These are phyloP conservation scores for Oligia fasciuncula DNA, from an alignment of 2,888 invertebrate species.

Conservation along the genomic window DNA sequence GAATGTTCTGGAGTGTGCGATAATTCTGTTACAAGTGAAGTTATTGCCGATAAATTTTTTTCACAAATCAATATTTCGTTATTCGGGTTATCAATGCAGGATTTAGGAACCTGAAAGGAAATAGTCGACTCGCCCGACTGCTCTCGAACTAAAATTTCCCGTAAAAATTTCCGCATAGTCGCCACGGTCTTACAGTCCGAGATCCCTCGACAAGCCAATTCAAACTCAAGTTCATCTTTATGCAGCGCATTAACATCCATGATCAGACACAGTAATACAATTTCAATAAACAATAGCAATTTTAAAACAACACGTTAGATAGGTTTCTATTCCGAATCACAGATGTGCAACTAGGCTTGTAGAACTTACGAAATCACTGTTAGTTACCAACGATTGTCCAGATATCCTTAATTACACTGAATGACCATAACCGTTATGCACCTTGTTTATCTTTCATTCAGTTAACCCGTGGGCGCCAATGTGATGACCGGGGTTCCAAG, in stretches of 20 bases:
- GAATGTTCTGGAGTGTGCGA: conserved; percentile 7
- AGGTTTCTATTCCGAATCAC: too few relatives aligned
- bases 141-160: conserved; percentile 16
- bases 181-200: conserved; percentile 13
- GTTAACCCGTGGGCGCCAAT: conserved; percentile 16
- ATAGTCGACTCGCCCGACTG: conserved; percentile 8
- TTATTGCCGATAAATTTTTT: conserved; percentile 3
- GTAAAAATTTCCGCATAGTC: conserved; percentile 15
- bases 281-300: background rate
- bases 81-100: conserved; percentile 6
- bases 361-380: background rate
- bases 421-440: background rate
- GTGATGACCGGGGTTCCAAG: background rate
- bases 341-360: background rate
- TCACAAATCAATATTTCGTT: conserved; percentile 12
- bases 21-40: conserved; percentile 8
- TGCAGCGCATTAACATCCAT: conserved; percentile 19
- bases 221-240: conserved; percentile 12
- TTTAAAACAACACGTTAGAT: background rate
- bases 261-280: background rate
- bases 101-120: conserved; percentile 6
- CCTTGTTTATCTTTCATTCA: conserved; percentile 3
- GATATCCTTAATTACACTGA: background rate
- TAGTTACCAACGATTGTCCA: background rate
- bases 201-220: conserved; percentile 14